Evolutionary conservation across 2,797 vertebrate species (phyloP).

Genomic region (Menidia menidia): DNA sequence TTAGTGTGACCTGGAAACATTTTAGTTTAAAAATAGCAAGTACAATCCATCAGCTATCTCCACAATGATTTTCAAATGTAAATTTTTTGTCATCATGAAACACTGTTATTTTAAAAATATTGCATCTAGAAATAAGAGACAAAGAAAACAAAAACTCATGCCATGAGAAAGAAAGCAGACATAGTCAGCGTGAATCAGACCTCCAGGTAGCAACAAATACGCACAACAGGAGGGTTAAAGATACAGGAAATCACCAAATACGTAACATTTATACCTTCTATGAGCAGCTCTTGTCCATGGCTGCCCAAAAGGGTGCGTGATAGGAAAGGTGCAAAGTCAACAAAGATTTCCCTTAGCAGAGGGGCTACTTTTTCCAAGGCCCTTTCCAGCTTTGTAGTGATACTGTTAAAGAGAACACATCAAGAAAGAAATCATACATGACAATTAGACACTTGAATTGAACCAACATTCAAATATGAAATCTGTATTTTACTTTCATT

Average conservation of each 20-base stretch:
- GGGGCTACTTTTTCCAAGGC: constrained; percentile 95
- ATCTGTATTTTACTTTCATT: constrained; percentile 9
- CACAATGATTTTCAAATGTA: constrained; percentile 40
- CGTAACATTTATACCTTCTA: constrained; percentile 88
- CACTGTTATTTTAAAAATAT: constrained; percentile 46
- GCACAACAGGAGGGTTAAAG: constrained; percentile 25
- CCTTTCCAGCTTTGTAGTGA: constrained; percentile 84
- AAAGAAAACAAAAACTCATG: constrained; percentile 25
- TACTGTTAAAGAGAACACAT: constrained; percentile 70
- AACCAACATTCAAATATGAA: constrained; percentile 1
- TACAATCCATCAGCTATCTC: constrained; percentile 36
- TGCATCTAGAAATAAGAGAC: constrained; percentile 29
- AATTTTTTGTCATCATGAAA: constrained; percentile 46
- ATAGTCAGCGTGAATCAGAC: constrained; percentile 45
- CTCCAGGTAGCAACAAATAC: constrained; percentile 44
- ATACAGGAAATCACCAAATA: constrained; percentile 22
- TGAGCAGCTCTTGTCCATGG: constrained; percentile 96
- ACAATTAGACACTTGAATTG: constrained; percentile 12
- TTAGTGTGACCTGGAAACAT: constrained; percentile 7
- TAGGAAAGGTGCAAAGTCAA: constrained; percentile 98
- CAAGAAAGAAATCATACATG: constrained; percentile 8
- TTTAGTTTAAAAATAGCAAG: constrained; percentile 34
- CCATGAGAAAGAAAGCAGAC: constrained; percentile 42
- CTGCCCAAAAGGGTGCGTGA: constrained; percentile 97
- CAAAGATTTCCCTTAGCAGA: constrained; percentile 95